Base-by-base conservation (phyloP, 2,888 invertebrate genomes). In the Shargacucullia verbasci region DNA sequence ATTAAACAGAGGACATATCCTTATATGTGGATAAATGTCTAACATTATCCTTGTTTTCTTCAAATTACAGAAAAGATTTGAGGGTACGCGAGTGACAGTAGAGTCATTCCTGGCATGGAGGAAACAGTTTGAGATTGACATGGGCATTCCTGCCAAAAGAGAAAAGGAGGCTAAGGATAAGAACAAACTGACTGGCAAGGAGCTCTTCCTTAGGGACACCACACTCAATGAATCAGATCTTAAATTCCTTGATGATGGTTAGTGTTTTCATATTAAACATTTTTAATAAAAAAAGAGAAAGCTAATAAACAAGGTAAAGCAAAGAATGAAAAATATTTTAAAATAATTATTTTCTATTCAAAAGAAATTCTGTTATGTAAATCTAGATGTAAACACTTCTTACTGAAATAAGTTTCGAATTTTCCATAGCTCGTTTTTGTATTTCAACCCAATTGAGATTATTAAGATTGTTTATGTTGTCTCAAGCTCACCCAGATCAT, bases 41-140 rank as follows among this genome's bases (percentile, higher is more conserved):
- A 29, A 29, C 7, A 9, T 4, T 6, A 29, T 9, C 7, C 2
- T 35, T 35, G 39, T 29, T 27, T 47, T 14, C 27, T 44, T 31
- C n/a, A 12, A 34, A 27, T 60, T 61, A 52, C 90, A 98, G 96
- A 98, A 98, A 96, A 96, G 97, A 81, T 98, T 99, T 92, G 99
- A 99, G 92, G 99, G 99, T 11, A 99, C 99, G 0, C 94, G 97
- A 78, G 99, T 99, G 0, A 97, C 98, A 2, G 98, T 99, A 0
- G 99, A 99, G 90, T 97, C 98, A 7, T 99, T 99, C 89, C 90
- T 99, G 81, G 97, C 95, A 20, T 99, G 99, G 99, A 98, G 99
- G 84, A 95, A 96, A 57, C 95, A 96, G 66, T 99, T 99, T 94
- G 99, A 99, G 87, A 96, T 96, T 31, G 99, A 99, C 85, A 96